Conservation (phyloP, 53 echinoderm and acorn worm genomes). For the Antedon mediterranea region DNA sequence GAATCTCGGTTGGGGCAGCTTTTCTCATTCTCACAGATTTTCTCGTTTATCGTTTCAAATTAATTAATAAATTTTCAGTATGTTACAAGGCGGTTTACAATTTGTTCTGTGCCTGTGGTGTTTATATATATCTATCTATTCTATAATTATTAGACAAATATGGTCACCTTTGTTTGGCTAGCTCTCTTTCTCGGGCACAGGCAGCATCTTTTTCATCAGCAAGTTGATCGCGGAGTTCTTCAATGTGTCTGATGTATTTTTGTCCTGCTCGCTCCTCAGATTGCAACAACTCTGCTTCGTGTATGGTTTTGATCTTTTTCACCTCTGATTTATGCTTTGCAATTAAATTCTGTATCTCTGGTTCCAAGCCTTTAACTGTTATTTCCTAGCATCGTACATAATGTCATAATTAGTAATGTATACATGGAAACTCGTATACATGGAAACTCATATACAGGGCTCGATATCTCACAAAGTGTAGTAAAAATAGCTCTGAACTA, state of each 20-base stretch:
- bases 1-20: too few relatives aligned
- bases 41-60: too few relatives aligned
- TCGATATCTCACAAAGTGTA: too few relatives aligned
- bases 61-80: too few relatives aligned
- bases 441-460: too few relatives aligned
- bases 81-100: too few relatives aligned
- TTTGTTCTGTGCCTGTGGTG: too few relatives aligned
- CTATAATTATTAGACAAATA: background rate
- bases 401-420: too few relatives aligned
- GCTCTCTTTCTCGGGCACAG: slow-evolving; percentile 76
- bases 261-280: slow-evolving; percentile 91
- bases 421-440: too few relatives aligned
- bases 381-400: slow-evolving; percentile 51
- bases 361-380: slow-evolving; percentile 92
- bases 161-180: slow-evolving; percentile 57
- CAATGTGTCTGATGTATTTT: slow-evolving; percentile 82
- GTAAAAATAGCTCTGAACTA: too few relatives aligned
- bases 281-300: slow-evolving; percentile 92
- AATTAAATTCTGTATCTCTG: slow-evolving; percentile 92
- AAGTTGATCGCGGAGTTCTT: slow-evolving; percentile 88
- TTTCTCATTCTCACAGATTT: too few relatives aligned
- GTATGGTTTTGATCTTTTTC: slow-evolving; percentile 97
- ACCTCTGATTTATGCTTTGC: slow-evolving; percentile 89
- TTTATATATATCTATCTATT: too few relatives aligned
- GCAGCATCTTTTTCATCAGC: slow-evolving; percentile 79